Evolutionary conservation across 92 coral and sea anemone species (phyloP).

Genomic region (Scolanthus callimorphus): DNA sequence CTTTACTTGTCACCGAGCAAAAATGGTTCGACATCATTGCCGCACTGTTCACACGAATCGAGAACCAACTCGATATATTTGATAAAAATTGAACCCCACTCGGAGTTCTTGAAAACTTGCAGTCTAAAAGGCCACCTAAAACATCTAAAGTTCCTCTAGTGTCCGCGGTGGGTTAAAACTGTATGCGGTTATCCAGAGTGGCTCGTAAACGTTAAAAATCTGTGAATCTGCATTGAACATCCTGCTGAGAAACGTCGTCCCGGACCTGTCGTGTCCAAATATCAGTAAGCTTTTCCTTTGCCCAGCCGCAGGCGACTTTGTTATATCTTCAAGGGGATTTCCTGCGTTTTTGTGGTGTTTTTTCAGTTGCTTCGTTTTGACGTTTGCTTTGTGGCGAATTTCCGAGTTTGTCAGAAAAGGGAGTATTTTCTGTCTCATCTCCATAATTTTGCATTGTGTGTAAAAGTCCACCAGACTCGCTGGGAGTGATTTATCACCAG

Average conservation of each 20-base stretch:
- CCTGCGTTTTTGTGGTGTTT: too few relatives aligned
- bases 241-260: constrained; percentile 54
- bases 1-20: neutral
- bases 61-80: constrained; percentile 5
- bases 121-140: constrained; percentile 25
- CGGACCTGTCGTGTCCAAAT: constrained; percentile 62
- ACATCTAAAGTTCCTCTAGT: constrained; percentile 14
- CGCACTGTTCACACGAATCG: neutral
- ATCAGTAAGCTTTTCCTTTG: constrained; percentile 17
- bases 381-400: too few relatives aligned
- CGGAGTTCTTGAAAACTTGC: constrained; percentile 32
- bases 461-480: too few relatives aligned
- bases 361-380: too few relatives aligned
- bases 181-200: constrained; percentile 43
- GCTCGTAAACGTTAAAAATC: constrained; percentile 61
- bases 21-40: neutral
- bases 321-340: too few relatives aligned
- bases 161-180: neutral
- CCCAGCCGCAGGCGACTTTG: too few relatives aligned
- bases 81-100: constrained; percentile 30
- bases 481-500: too few relatives aligned
- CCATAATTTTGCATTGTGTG: too few relatives aligned
- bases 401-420: too few relatives aligned
- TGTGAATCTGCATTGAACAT: constrained; percentile 52
- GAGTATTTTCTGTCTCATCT: too few relatives aligned